Percentiles rank a stretch among this genome's conserved stretches.
These are phyloP conservation scores for Amblyopsis hoosieri DNA, from an alignment of 2,797 vertebrate genomes.

Conservation along the genomic window DNA sequence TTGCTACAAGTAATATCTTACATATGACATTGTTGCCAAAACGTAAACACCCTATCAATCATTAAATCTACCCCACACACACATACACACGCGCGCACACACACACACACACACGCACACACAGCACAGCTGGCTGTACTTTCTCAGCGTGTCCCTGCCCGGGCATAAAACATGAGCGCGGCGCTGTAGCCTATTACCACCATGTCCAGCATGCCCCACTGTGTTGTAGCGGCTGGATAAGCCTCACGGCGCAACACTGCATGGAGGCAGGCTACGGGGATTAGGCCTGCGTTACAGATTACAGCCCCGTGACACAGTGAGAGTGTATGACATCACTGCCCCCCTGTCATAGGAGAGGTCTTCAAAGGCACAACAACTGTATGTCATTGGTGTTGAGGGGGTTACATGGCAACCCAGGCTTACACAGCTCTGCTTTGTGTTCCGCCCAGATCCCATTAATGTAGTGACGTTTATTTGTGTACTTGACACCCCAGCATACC, in stretches of 20 bases:
- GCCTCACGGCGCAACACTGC: conserved; percentile 51
- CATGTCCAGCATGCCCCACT: conserved; percentile 38
- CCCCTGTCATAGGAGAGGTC: conserved; percentile 66
- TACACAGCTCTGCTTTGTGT: conserved; percentile 21
- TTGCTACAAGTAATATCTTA: neutral
- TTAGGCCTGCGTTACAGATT: conserved; percentile 67
- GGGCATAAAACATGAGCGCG: conserved; percentile 53
- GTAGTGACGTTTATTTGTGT: conserved; percentile 32
- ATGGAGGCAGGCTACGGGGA: conserved; percentile 63
- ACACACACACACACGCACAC: neutral
- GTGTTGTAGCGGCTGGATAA: conserved; percentile 54
- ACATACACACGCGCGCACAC: neutral
- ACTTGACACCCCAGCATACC: conserved; percentile 14
- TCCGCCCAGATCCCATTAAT: neutral
- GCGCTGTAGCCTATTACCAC: neutral
- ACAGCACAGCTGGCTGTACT: neutral
- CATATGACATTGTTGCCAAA: conserved; percentile 2
- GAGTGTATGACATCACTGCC: conserved; percentile 71
- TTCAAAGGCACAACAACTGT: conserved; percentile 64
- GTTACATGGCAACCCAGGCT: conserved; percentile 47
- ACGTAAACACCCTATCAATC: conserved; percentile 46
- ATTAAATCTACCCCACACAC: conserved; percentile 19
- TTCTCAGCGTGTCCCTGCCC: conserved; percentile 5
- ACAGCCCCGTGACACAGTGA: conserved; percentile 63
- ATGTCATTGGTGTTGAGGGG: conserved; percentile 15